Evolutionary conservation across 37 sponge, comb jelly and placozoan species (phyloP), one percentile per base, ranked within the genome.

Genomic region (Oscarella lobularis): DNA sequence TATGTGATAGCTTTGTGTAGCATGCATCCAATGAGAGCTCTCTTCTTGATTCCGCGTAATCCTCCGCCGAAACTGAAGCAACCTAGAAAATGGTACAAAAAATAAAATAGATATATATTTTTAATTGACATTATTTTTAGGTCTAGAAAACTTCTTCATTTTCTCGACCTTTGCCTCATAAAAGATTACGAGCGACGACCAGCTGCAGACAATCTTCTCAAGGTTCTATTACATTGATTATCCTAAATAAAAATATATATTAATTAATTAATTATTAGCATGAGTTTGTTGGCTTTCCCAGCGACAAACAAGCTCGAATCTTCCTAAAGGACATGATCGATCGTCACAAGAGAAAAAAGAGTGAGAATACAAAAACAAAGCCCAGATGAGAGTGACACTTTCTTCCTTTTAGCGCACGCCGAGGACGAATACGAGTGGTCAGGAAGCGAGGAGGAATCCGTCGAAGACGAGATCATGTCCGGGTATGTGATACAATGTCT

Each of bases 21-120:
- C 55, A 93, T 96, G 91, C 98, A 96, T 72, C 98, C 98, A 0
- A 96, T 96, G 98, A 76, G 98, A 41, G 98, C 98, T 1, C 80
- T 96, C 30, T 96, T 96, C 74, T 86, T 96, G 37, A 96, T 96
- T 39, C 94, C 94, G 35, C 72, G 98, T 20, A 85, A 86, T 72
- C 91, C 91, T 54, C 91, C 98, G 2, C 98, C 98, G 2, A 75
- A 82, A 69, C 81, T 96, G 65, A 96, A 93, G 79, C 73, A 69
- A 34, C 82, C 90, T 40, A 90, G 88, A 73, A 95, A 86, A 74
- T 95, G 95, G 95, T n/a, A n/a, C n/a, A n/a, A n/a, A n/a, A n/a
- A n/a, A n/a, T n/a, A 5, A 33, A 6, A 14, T 5, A 29, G 30
- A 14, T 69, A 32, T 33, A 2, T 66, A 33, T 31, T 31, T 2